Evolutionary conservation across 2,113 vertebrate species (phyloP).

Genomic region (Leptobrachium leishanense): DNA sequence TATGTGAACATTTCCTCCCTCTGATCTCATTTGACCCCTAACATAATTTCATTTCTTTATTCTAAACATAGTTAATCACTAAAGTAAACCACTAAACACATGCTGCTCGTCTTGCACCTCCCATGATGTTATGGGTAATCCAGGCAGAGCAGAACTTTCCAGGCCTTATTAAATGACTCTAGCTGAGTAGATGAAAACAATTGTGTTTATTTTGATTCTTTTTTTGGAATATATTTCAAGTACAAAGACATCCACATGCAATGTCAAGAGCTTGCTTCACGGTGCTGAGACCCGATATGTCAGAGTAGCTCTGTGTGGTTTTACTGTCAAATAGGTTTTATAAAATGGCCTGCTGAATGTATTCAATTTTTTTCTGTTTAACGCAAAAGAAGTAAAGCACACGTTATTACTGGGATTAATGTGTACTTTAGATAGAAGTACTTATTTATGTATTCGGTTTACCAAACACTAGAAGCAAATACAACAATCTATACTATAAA

Average conservation of each 20-base stretch:
- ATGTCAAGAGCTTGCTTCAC: neutral
- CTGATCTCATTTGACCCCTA: constrained; percentile 33
- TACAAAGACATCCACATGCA: neutral
- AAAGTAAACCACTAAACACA: constrained; percentile 32
- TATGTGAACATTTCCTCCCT: neutral
- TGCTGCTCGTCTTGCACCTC: constrained; percentile 39
- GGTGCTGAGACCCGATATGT: no score
- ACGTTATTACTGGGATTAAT: no score
- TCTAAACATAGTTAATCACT: constrained; percentile 38
- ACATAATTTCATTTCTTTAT: constrained; percentile 42
- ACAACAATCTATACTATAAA: no score
- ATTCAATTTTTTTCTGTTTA: no score
- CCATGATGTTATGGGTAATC: constrained; percentile 24
- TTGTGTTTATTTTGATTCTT: constrained; percentile 10
- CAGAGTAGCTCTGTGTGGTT: no score
- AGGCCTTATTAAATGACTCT: neutral
- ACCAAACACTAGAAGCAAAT: no score
- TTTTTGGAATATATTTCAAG: neutral
- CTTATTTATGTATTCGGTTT: no score
- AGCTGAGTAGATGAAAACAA: constrained; percentile 3
- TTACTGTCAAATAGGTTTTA: no score
- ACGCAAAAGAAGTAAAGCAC: no score
- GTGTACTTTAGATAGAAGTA: no score
- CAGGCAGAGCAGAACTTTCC: constrained; percentile 33
- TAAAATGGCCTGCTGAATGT: no score